These are phyloP conservation scores for Synanthedon vespiformis DNA, from an alignment of 2,888 invertebrate species.

Conservation along the genomic window DNA sequence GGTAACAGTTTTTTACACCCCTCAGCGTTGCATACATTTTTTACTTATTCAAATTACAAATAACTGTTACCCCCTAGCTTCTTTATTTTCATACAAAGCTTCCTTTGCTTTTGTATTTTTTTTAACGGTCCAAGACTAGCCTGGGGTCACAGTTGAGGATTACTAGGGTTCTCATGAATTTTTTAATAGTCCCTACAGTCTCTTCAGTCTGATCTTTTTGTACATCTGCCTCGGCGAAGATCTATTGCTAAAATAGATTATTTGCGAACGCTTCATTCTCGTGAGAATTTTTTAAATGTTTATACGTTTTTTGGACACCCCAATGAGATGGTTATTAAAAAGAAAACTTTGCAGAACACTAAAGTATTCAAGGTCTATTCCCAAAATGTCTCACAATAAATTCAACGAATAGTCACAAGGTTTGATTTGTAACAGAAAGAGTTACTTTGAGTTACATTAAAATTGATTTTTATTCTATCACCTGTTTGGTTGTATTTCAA, in stretches of 20 bases:
- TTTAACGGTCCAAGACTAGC: conserved; percentile 51
- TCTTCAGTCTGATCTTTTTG: conserved; percentile 27
- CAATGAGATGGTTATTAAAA: no score
- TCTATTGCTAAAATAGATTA: conserved; percentile 12
- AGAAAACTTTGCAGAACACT: no score
- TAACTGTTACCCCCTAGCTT: conserved; percentile 54
- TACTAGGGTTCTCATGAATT: conserved; percentile 56
- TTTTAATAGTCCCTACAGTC: conserved; percentile 29
- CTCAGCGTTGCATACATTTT: conserved; percentile 36
- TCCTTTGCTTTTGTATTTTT: conserved; percentile 53
- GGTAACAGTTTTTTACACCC: conserved; percentile 43
- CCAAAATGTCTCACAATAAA: no score
- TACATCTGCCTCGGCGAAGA: conserved; percentile 39
- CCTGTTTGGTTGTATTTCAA: no score
- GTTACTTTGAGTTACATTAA: no score
- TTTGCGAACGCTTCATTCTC: conserved; percentile 17
- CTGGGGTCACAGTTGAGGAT: conserved; percentile 64
- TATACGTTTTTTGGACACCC: no score
- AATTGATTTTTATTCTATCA: no score
- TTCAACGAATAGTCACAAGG: no score
- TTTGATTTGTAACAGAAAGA: no score
- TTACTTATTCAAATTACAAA: conserved; percentile 57
- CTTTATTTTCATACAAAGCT: conserved; percentile 49
- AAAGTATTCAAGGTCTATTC: no score
- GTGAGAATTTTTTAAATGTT: conserved; percentile 24